Percentiles rank a stretch among this genome's conserved stretches.
Evolutionary conservation across 1,140 invertebrate species (phyloP).

Genomic region (Musca domestica): DNA sequence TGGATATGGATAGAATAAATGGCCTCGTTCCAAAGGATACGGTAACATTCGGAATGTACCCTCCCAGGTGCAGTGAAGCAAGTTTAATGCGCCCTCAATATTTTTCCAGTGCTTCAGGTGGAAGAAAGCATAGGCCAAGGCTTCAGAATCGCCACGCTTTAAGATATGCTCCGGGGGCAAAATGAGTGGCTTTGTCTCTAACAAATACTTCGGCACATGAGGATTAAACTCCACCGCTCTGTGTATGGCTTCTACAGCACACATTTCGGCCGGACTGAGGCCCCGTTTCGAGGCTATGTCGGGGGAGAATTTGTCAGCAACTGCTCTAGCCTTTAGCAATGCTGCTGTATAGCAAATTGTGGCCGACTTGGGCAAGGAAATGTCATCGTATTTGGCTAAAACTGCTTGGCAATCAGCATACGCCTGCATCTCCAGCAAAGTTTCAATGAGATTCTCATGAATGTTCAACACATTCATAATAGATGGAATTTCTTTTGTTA

Average conservation of each 20-base stretch:
- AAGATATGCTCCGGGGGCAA: conserved; percentile 96
- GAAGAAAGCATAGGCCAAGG: conserved; percentile 95
- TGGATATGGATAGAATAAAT: conserved; percentile 94
- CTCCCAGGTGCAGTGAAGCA: conserved; percentile 95
- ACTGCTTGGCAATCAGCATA: conserved; percentile 94
- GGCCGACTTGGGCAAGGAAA: conserved; percentile 91
- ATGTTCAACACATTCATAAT: conserved; percentile 95
- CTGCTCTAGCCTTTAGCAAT: conserved; percentile 85
- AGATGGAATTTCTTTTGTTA: conserved; percentile 91
- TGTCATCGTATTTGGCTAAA: conserved; percentile 95
- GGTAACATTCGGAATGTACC: conserved; percentile 94
- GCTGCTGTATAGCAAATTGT: conserved; percentile 97
- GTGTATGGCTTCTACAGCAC: conserved; percentile 94
- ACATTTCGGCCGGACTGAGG: conserved; percentile 85
- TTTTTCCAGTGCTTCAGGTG: conserved; percentile 96
- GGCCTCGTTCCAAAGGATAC: conserved; percentile 89
- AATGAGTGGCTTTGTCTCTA: conserved; percentile 95
- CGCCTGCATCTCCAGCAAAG: conserved; percentile 90
- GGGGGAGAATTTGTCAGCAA: conserved; percentile 90
- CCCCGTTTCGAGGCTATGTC: conserved; percentile 86
- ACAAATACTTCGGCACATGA: conserved; percentile 95
- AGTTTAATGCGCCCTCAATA: conserved; percentile 91
- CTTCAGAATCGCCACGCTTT: conserved; percentile 97
- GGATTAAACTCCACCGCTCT: conserved; percentile 98
- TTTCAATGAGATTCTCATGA: conserved; percentile 97